These are phyloP conservation scores for Euclidia mi DNA, from an alignment of 2,888 invertebrate species.

Conservation along the genomic window DNA sequence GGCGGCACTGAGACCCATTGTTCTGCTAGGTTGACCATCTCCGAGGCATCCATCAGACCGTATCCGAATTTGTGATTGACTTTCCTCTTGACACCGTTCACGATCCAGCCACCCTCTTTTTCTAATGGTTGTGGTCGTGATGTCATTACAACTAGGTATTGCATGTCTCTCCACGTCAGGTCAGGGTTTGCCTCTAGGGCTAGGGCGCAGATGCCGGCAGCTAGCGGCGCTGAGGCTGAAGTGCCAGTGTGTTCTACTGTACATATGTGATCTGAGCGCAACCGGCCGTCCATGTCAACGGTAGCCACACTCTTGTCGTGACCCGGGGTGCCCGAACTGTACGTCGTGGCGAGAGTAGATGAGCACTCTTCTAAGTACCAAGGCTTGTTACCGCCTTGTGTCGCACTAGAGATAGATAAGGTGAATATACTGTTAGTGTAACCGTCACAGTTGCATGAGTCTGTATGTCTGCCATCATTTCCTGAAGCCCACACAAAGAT, in stretches of 20 bases:
- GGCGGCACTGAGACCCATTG: constrained; percentile 98
- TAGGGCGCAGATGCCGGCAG: constrained; percentile 97
- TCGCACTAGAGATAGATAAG: constrained; percentile 99
- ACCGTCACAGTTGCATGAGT: constrained; percentile 99
- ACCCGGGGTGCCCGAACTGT: constrained; percentile 98
- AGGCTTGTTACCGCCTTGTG: constrained; percentile 98
- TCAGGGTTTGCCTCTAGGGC: constrained; percentile 98
- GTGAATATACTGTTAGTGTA: constrained; percentile 99
- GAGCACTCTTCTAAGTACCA: constrained; percentile 99
- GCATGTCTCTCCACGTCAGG: constrained; percentile 99
- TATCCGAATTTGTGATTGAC: constrained; percentile 99
- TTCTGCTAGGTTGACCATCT: constrained; percentile 97
- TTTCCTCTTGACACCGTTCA: constrained; percentile 98
- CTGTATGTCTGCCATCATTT: constrained; percentile 98
- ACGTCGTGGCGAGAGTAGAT: constrained; percentile 98
- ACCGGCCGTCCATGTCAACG: constrained; percentile 97
- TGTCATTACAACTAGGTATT: constrained; percentile 98
- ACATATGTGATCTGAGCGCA: constrained; percentile 97
- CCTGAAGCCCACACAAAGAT: constrained; percentile 99
- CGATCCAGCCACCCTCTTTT: constrained; percentile 97
- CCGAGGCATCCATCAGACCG: constrained; percentile 99
- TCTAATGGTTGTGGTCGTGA: constrained; percentile 96
- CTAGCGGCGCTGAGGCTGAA: constrained; percentile 98
- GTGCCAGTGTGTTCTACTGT: constrained; percentile 98
- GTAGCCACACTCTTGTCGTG: constrained; percentile 98